Base-by-base conservation (phyloP, 2,888 invertebrate species). In the Amblyjoppa fuscipennis region DNA sequence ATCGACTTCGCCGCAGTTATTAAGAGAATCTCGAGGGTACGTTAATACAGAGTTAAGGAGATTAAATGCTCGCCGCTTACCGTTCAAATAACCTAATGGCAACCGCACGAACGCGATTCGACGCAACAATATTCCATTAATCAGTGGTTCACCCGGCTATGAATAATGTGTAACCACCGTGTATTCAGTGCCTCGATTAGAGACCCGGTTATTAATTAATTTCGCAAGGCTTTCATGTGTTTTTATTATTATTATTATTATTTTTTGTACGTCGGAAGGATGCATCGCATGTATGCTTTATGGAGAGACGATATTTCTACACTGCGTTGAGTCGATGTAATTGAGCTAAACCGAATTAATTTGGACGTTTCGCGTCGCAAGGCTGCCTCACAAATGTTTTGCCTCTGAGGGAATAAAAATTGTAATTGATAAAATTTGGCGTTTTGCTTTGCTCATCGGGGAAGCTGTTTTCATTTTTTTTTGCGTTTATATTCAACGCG, bases 41-140 rank as follows among this genome's bases (percentile, higher is more conserved):
- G 66, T 68, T 68, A 56, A 76, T 53, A 41, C 34, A 34, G 41
- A 31, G 38, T 49, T 7, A 45, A 53, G 56, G 20, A 53, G 70
- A 82, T 77, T 75, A 82, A 77, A 56, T 59, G 71, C 69, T 70
- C 41, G 31, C 59, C 59, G 61, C 70, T 28, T 76, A 53, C 41
- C 56, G 34, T 49, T 45, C 41, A 53, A 76, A 70, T 75, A 45
- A 25, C 51, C 68, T 41, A 41, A 73, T 56, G 5, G 20, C 38
- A 25, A 25, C 38, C 56, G 25, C 38, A 53, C 56, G 34, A 56
- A 34, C 56, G 20, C n/a, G 31, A 59, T 59, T 56, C 41, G 56
- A 16, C 41, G 59, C 25, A 59, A 6, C 73, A 13, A 59, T 73
- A 56, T 38, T 73, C 70, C 59, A 73, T 38, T 38, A 73, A 38